Evolutionary conservation across 2,888 invertebrate species (phyloP).

Genomic region (Polymixis flavicincta): DNA sequence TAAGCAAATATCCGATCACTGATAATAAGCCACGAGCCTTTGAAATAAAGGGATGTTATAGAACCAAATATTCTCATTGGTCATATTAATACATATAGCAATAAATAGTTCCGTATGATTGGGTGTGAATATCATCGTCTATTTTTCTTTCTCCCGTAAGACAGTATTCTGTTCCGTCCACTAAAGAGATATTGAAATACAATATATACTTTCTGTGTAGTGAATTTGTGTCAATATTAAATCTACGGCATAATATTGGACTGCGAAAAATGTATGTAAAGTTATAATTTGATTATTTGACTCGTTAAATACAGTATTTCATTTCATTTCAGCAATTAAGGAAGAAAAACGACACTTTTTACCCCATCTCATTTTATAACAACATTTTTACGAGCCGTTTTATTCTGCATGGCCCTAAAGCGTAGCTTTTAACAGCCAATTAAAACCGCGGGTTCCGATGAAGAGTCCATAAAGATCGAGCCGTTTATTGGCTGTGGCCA

Average conservation of each 20-base stretch:
- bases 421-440: constrained; percentile 51
- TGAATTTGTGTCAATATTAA: background rate
- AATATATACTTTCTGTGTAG: background rate
- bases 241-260: background rate
- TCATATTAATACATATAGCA: too few species aligned
- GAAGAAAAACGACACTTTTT: constrained; percentile 3
- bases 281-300: constrained; percentile 9
- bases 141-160: too few species aligned
- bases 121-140: too few species aligned
- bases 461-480: constrained; percentile 37
- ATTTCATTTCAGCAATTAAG: constrained; percentile 28
- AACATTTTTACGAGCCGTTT: constrained; percentile 30
- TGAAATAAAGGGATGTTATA: too few species aligned
- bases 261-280: background rate
- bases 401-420: constrained; percentile 42
- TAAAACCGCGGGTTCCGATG: constrained; percentile 43
- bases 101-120: too few species aligned
- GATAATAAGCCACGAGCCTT: too few species aligned
- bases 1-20: too few species aligned
- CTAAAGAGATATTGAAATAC: background rate
- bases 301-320: constrained; percentile 12
- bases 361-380: constrained; percentile 8
- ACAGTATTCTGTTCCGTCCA: too few species aligned
- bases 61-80: too few species aligned
- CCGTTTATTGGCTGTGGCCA: constrained; percentile 49